These are phyloP conservation scores for Dreissena rostriformis DNA, from an alignment of 1,140 invertebrate species.

Conservation along the genomic window DNA sequence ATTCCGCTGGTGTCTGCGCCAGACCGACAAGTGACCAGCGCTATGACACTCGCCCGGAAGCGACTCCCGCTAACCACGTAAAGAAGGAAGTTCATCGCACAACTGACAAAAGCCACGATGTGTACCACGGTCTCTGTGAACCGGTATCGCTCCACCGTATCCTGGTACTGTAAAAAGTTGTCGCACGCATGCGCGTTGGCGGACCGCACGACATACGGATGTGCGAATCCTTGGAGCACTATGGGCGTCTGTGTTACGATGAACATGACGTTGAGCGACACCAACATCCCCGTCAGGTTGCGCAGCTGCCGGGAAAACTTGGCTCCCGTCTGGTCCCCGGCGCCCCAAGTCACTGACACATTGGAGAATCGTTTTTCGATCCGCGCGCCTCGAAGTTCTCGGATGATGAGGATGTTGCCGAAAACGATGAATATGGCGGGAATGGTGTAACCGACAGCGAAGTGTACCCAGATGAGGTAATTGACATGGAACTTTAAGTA, in stretches of 20 bases:
- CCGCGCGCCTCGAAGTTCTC: neutral
- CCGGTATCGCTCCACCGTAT: constrained; percentile 12
- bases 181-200: neutral
- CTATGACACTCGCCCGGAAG: constrained; percentile 25
- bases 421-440: constrained; percentile 14
- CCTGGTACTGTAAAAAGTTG: neutral
- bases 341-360: neutral
- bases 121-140: constrained; percentile 32
- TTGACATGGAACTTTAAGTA: constrained; percentile 13
- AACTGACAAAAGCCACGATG: constrained; percentile 37
- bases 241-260: constrained; percentile 31
- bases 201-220: neutral
- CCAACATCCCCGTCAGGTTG: constrained; percentile 23
- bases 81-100: constrained; percentile 41
- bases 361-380: neutral
- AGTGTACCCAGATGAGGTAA: constrained; percentile 37
- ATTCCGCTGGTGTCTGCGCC: too few relatives aligned
- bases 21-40: constrained; percentile 7
- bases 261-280: constrained; percentile 36
- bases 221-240: neutral
- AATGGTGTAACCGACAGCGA: constrained; percentile 9
- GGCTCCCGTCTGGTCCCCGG: neutral
- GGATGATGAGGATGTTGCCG: constrained; percentile 42
- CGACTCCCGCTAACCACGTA: constrained; percentile 47
- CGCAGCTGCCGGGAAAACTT: neutral